phyloP scores from a whole-genome alignment of 2,797 vertebrate genomes.

The Acrossocheilus wenchowensis region DNA sequence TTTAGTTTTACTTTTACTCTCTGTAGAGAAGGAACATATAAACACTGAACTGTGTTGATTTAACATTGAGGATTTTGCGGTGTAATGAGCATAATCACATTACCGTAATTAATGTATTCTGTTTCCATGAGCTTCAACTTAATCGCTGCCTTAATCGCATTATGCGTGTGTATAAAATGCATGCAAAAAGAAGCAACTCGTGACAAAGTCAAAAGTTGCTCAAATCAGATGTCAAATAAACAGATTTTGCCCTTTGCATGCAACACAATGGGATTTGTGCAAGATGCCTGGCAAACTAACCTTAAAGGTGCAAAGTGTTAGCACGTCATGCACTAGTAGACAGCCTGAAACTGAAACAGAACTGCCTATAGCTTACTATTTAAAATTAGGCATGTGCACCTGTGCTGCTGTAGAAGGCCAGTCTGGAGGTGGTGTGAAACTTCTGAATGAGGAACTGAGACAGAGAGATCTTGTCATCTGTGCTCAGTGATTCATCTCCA shows the following conservation, averaged over 20 bases:
- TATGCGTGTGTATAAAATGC: not conserved
- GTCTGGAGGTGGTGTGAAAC: slow-evolving; percentile 92
- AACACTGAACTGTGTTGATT: not conserved
- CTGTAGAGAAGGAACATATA: not conserved
- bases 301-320: not conserved
- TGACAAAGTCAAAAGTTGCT: not conserved
- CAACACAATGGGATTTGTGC: not conserved
- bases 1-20: not conserved
- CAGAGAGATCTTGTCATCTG: slow-evolving; percentile 91
- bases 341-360: not conserved
- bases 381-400: slow-evolving; percentile 72
- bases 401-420: slow-evolving; percentile 97
- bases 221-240: not conserved
- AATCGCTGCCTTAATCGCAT: not conserved
- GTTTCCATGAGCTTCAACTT: not conserved
- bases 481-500: slow-evolving; percentile 92
- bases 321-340: not conserved
- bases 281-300: not conserved
- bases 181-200: not conserved
- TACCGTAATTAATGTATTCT: not conserved
- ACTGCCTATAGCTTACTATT: not conserved
- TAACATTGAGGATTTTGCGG: not conserved
- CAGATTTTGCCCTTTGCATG: not conserved
- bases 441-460: slow-evolving; percentile 98
- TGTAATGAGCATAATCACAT: not conserved